These are phyloP conservation scores for Timandra comae DNA, from an alignment of 2,888 invertebrate species.

Conservation along the genomic window DNA sequence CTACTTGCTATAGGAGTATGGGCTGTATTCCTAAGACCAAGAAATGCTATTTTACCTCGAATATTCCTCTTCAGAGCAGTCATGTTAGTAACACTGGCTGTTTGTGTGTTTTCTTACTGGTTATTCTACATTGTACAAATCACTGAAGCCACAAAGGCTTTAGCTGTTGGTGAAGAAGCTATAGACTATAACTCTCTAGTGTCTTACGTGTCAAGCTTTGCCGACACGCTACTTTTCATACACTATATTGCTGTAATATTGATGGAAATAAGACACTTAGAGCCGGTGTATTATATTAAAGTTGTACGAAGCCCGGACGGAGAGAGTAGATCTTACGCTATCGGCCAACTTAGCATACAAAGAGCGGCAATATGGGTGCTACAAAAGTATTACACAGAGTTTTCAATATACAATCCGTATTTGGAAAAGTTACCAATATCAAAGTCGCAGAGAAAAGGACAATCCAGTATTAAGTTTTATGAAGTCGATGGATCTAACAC, in stretches of 20 bases:
- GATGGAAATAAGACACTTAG: slow-evolving; percentile 94
- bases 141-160: slow-evolving; percentile 87
- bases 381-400: slow-evolving; percentile 96
- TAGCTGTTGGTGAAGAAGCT: slow-evolving; percentile 86
- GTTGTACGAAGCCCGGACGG: slow-evolving; percentile 98
- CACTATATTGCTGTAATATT: slow-evolving; percentile 96
- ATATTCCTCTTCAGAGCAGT: slow-evolving; percentile 94
- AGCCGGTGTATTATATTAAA: slow-evolving; percentile 92
- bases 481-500: slow-evolving; percentile 92
- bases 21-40: slow-evolving; percentile 92
- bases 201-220: slow-evolving; percentile 93
- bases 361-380: slow-evolving; percentile 96
- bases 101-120: slow-evolving; percentile 98
- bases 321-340: slow-evolving; percentile 89
- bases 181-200: slow-evolving; percentile 92
- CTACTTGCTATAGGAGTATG: slow-evolving; percentile 93
- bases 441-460: slow-evolving; percentile 86
- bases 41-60: slow-evolving; percentile 92
- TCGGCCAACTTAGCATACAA: slow-evolving; percentile 95
- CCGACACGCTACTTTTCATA: slow-evolving; percentile 95
- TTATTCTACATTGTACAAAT: slow-evolving; percentile 97
- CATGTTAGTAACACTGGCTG: slow-evolving; percentile 90
- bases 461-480: slow-evolving; percentile 96
- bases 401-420: slow-evolving; percentile 97
- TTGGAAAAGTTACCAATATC: slow-evolving; percentile 93